Conservation (phyloP, 2,888 invertebrate species). For the Chaetoderma sp. region DNA sequence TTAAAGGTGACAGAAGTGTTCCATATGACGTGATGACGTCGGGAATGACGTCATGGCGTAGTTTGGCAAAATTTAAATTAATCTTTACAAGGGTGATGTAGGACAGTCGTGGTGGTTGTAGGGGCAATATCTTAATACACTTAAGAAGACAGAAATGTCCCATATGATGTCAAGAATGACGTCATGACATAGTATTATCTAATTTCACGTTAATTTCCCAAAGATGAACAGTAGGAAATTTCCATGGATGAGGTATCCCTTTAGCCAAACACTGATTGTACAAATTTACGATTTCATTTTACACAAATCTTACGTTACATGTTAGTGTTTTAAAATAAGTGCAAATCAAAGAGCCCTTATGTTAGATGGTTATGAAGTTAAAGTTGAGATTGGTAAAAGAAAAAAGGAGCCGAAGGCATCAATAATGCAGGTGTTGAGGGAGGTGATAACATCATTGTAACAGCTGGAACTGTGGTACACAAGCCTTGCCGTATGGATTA, state of each 20-base stretch:
- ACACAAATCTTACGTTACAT: not conserved
- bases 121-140: not conserved
- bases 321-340: not conserved
- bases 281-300: not conserved
- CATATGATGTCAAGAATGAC: not conserved
- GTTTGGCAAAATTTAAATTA: not conserved
- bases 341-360: not conserved
- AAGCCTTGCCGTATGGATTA: conserved; percentile 9
- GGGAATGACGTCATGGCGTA: not conserved
- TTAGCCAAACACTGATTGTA: no score
- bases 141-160: not conserved
- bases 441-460: conserved; percentile 7
- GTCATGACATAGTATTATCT: not conserved
- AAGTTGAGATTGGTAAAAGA: not conserved
- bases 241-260: no score
- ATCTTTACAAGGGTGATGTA: not conserved
- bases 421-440: conserved; percentile 19
- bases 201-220: no score
- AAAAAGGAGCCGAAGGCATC: conserved; percentile 19
- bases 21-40: not conserved
- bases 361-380: not conserved
- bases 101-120: not conserved
- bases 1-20: not conserved
- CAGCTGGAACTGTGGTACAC: conserved; percentile 6
- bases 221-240: no score